Base-by-base conservation (phyloP, 2,888 invertebrate species). In the Pimpla rufipes region DNA sequence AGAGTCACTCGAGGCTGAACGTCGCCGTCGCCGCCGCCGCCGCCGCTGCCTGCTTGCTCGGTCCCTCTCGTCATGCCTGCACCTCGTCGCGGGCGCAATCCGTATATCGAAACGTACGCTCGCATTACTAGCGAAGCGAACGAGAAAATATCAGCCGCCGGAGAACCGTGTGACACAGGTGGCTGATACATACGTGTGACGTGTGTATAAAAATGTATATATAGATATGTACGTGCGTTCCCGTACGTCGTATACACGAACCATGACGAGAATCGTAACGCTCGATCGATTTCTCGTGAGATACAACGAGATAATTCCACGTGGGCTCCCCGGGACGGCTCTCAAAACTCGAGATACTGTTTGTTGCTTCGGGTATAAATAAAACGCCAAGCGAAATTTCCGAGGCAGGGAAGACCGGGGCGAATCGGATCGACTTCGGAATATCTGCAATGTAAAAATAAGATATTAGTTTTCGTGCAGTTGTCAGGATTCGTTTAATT, bases 1-100 rank as follows among this genome's bases (percentile, higher is more conserved):
- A 52, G 71, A 73, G 71, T 59, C 80, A 29, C 64, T 86, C 86
- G 88, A 88, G 89, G 86, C 79, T 87, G 83, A 81, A 81, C 55
- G 83, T 84, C 85, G 80, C 29, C 29, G 29, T 5, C 5, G 29
- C 29, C 5, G 3, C 5, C 29, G 29, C 29, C 29, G n/a, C n/a
- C n/a, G n/a, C n/a, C n/a, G n/a, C n/a, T n/a, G n/a, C n/a, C n/a
- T n/a, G n/a, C n/a, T n/a, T n/a, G n/a, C n/a, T n/a, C n/a, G 78
- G 64, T 50, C 57, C 66, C 42, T 47, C 68, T 52, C 62, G 35
- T 45, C 42, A 66, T 66, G 55, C 73, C 16, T 73, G 57, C 73
- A 45, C 35, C 57, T 21, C 55, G 23, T 21, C 29, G 29, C 29
- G 3, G 29, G 37, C n/a, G 66, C 66, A 73, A 8, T 45, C 64